Conservation (phyloP, 2,797 vertebrate species). For the Lates japonicus region DNA sequence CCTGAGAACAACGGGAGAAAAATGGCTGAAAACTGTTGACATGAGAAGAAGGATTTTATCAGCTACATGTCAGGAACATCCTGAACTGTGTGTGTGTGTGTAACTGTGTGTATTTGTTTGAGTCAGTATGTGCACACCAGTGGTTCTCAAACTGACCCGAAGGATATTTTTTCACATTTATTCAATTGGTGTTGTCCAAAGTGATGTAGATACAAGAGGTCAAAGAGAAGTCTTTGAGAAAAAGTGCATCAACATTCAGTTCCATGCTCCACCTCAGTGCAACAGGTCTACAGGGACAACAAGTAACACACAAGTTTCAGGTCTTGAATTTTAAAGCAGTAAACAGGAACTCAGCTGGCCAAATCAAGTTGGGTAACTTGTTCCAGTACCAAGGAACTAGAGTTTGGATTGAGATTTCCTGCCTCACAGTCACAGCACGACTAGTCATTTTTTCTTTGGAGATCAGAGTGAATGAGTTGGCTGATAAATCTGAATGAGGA, state of each 20-base stretch:
- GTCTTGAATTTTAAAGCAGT: too few relatives aligned
- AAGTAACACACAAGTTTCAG: background rate
- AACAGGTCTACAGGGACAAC: too few relatives aligned
- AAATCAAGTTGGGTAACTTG: too few relatives aligned
- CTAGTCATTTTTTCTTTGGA: background rate
- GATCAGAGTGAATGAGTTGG: background rate
- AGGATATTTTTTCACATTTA: background rate
- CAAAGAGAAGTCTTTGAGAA: too few relatives aligned
- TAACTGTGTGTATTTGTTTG: background rate
- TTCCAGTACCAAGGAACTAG: too few relatives aligned
- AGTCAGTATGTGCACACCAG: background rate
- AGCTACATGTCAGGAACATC: background rate
- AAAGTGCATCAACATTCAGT: too few relatives aligned
- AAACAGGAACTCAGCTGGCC: too few relatives aligned
- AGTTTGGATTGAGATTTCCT: too few relatives aligned
- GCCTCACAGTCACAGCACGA: background rate
- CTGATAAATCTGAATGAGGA: background rate
- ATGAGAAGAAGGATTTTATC: background rate
- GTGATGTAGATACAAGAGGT: background rate
- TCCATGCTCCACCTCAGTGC: too few relatives aligned
- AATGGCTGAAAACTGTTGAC: background rate
- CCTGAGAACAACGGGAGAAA: constrained; percentile 82
- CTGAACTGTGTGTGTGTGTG: background rate
- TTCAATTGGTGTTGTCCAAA: background rate
- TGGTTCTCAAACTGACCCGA: background rate